These are phyloP conservation scores for Aldabrachelys gigantea DNA, from an alignment of 2,113 vertebrate species.

Conservation along the genomic window DNA sequence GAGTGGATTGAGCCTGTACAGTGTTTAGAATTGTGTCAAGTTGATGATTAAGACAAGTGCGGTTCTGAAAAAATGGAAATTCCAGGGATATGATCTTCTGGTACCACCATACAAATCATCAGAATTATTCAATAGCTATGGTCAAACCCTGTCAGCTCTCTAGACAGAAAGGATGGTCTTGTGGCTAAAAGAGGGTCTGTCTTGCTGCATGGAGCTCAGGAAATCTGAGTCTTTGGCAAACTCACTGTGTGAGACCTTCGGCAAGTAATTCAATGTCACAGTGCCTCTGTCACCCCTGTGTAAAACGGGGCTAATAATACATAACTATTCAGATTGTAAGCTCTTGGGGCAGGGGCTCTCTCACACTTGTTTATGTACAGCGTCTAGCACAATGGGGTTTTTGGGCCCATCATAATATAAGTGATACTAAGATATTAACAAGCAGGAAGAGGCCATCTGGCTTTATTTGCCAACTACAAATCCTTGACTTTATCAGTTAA, in stretches of 20 bases:
- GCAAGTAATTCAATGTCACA: neutral
- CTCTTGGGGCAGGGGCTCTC: neutral
- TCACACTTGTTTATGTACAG: neutral
- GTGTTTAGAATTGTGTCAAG: rapidly evolving
- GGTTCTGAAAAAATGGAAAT: neutral
- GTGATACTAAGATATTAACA: neutral
- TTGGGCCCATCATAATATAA: neutral
- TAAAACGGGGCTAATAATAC: neutral
- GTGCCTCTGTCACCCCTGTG: neutral
- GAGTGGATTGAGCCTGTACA: neutral
- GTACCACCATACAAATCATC: neutral
- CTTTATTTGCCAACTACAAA: neutral
- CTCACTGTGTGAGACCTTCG: neutral
- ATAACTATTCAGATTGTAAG: neutral
- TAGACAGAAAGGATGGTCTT: neutral
- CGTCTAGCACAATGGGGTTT: neutral
- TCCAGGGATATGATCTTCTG: neutral
- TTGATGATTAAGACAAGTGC: neutral
- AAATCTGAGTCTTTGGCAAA: neutral
- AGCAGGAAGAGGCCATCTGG: neutral
- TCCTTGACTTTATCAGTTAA: neutral
- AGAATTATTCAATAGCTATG: neutral
- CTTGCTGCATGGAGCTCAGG: neutral
- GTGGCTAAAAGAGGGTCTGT: neutral
- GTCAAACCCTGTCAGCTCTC: neutral